phyloP scores from a whole-genome alignment of 2,888 invertebrate species.

The Actias luna region DNA sequence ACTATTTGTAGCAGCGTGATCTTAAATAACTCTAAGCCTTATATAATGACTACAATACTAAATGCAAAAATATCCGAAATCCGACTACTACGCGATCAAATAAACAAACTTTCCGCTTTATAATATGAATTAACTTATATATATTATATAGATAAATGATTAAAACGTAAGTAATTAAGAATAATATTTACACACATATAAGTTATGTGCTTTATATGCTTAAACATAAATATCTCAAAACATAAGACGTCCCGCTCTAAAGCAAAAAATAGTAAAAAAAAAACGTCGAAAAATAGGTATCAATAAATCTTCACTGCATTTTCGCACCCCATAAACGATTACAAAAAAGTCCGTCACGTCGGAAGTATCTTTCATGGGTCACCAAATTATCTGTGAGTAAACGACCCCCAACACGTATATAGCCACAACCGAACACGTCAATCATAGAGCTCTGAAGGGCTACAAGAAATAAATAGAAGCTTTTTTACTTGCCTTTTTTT shows the following conservation, averaged over 20 bases:
- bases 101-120: no score
- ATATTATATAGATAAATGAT: no score
- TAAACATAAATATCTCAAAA: background rate
- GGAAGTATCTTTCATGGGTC: conserved; percentile 45
- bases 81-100: no score
- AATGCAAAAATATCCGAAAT: no score
- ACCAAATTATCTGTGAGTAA: conserved; percentile 14
- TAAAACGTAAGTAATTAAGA: no score
- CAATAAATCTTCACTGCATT: conserved; percentile 52
- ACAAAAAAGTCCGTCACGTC: conserved; percentile 39
- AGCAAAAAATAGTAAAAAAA: background rate
- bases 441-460: background rate
- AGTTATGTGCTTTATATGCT: no score
- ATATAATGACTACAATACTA: no score
- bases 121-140: no score
- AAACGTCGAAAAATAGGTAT: background rate
- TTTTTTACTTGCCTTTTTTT: no score
- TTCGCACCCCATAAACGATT: conserved; percentile 51
- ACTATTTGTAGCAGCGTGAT: no score
- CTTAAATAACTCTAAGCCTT: no score
- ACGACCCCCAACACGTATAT: background rate
- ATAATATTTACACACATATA: no score
- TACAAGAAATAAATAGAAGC: background rate
- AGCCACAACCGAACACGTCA: background rate
- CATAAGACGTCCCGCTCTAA: background rate